Evolutionary conservation across 1,140 invertebrate species (phyloP), one percentile per base, ranked within the genome.

Genomic region (Mercenaria mercenaria): DNA sequence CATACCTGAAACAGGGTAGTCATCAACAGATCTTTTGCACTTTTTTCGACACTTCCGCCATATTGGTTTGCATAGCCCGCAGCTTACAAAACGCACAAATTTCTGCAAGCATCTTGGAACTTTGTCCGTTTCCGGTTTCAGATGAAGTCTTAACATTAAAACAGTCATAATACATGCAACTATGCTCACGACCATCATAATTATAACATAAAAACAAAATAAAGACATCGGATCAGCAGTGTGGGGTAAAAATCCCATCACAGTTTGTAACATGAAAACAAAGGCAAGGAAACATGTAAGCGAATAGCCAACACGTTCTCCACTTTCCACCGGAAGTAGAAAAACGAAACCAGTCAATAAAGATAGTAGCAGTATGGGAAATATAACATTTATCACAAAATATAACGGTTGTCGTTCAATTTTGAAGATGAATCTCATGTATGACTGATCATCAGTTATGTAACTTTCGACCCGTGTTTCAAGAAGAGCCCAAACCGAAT

Each of bases 221-320:
- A 83, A 23, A 4, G 88, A 89, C 47, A 89, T 76, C 1, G 80
- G 88, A 29, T 43, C 59, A 0, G 80, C 64, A 37, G 80, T 69
- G 18, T 74, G 37, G 39, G 88, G 88, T 32, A 89, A 43, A 37
- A 76, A 61, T 15, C 82, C 37, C 52, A 74, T 83, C 4, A 84
- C 69, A 23, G 56, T 77, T 20, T 82, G 64, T 0, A 89, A 41
- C 26, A 89, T 56, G 29, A 89, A 59, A 18, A 83, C 88, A 43
- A 84, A 80, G 6, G 88, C 20, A 23, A 89, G 52, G 18, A 89
- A 74, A 84, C 80, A 84, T 15, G 81, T 84, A 1, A 84, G 52
- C 15, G 64, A 39, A 80, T 59, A 83, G 0, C 80, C 56, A 3
- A 84, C 37, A 0, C 88, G 69, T n/a, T 89, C 88, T 26, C 50